Base-by-base conservation (phyloP, 2,797 vertebrate genomes). In the Myioborus miniatus region DNA sequence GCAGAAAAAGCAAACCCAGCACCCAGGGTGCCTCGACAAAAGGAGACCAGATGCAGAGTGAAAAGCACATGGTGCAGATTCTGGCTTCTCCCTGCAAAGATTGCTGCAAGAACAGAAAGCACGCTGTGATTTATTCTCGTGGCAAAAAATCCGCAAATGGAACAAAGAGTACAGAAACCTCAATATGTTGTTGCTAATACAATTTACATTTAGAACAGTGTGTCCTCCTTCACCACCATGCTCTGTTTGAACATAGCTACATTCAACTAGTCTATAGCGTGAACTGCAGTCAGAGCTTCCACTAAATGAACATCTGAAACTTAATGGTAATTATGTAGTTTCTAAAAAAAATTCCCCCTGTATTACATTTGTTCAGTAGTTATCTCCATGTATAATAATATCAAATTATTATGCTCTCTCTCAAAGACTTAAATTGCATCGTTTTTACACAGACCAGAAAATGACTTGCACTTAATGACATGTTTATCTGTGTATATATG, bases 131-230 rank as follows among this genome's bases (percentile, higher is more conserved):
- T 97, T 96, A 96, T 96, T 96, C 89, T 93, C 9, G 15, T 94
- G 80, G 93, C 55, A 92, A 87, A 94, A 95, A 91, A 23, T 8
- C 24, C 62, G 8, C 88, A 88, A 96, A 90, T 80, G 80, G 93
- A 96, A 97, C 93, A 92, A 94, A 87, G 80, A 96, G 85, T 96
- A 97, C 89, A 94, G 93, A 97, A 96, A 77, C 85, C 93, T 94
- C 93, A 95, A 87, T 96, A 95, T 94, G 91, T 93, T 96, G 88
- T 87, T 93, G 80, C 92, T 96, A 95, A 82, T 94, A 95, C 75
- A 96, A 96, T 95, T 97, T 97, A 96, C 87, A 79, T 97, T 94
- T 96, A 94, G 77, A 94, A 94, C 90, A 93, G 30, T 37, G 49
- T 91, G 76, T 94, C 89, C 78, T 95, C 83, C 78, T 95, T 93